Percentiles rank a stretch among this genome's conserved stretches.
Evolutionary conservation across 2,888 invertebrate species (phyloP).

Genomic region (Pasiphila rectangulata): DNA sequence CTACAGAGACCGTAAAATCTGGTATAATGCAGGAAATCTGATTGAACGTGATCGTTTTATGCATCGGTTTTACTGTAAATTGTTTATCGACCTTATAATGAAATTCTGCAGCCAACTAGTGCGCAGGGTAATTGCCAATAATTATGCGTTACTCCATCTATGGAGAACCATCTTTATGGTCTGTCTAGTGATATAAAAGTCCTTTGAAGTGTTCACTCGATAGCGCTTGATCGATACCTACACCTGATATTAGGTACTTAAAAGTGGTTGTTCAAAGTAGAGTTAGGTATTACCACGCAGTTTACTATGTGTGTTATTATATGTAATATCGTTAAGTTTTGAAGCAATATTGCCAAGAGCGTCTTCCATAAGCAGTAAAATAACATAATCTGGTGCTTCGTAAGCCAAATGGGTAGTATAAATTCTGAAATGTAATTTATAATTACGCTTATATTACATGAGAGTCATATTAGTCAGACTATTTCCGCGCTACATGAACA

Average conservation of each 20-base stretch:
- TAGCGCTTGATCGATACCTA: conserved; percentile 12
- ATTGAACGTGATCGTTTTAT: too few species aligned
- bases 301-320: conserved; percentile 3
- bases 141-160: conserved; percentile 51
- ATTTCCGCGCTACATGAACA: too few species aligned
- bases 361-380: background rate
- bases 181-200: conserved; percentile 14
- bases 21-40: too few species aligned
- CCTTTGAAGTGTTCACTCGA: conserved; percentile 19
- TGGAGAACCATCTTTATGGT: conserved; percentile 49
- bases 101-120: conserved; percentile 47
- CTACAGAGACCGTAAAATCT: too few species aligned
- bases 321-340: conserved; percentile 1
- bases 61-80: too few species aligned
- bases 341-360: background rate
- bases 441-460: too few species aligned
- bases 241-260: conserved; percentile 20
- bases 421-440: background rate
- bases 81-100: conserved; percentile 36
- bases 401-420: background rate
- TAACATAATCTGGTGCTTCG: background rate
- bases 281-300: background rate
- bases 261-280: background rate
- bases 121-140: conserved; percentile 51
- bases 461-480: too few species aligned